These are phyloP conservation scores for Tetrax tetrax DNA, from an alignment of 2,113 vertebrate species.

Conservation along the genomic window DNA sequence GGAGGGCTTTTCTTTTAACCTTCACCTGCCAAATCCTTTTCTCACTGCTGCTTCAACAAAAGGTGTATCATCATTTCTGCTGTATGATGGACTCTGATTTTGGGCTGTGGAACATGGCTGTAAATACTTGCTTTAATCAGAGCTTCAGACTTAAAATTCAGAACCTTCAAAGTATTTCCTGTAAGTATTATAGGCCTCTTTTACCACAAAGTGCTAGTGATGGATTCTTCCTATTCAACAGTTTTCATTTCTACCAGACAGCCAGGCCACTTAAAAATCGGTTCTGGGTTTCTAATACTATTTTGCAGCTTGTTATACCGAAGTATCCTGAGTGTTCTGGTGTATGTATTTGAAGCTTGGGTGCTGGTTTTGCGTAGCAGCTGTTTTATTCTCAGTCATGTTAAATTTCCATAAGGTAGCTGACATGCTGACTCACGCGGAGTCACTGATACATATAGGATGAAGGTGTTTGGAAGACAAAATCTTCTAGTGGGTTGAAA, in stretches of 20 bases:
- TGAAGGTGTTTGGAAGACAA: background rate
- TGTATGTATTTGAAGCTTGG: background rate
- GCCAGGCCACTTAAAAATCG: background rate
- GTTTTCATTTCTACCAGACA: background rate
- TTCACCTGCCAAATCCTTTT: conserved; percentile 16
- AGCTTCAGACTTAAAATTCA: background rate
- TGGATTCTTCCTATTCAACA: background rate
- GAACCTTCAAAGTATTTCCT: background rate
- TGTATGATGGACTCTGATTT: background rate
- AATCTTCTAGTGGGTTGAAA: background rate
- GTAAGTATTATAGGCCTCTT: background rate
- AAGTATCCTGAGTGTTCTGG: background rate
- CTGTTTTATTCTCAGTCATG: background rate
- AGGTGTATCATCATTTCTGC: background rate
- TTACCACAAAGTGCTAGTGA: background rate
- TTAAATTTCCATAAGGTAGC: background rate
- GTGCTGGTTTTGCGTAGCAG: background rate
- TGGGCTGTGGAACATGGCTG: background rate
- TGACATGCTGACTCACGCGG: background rate
- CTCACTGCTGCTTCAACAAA: conserved; percentile 38
- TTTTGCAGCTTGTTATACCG: background rate
- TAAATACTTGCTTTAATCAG: conserved; percentile 20
- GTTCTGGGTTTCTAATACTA: background rate
- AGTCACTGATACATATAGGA: background rate
- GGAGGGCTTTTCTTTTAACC: conserved; percentile 50